Base-by-base conservation (phyloP, 2,888 invertebrate species). In the Dyspetes luteomarginatus region DNA sequence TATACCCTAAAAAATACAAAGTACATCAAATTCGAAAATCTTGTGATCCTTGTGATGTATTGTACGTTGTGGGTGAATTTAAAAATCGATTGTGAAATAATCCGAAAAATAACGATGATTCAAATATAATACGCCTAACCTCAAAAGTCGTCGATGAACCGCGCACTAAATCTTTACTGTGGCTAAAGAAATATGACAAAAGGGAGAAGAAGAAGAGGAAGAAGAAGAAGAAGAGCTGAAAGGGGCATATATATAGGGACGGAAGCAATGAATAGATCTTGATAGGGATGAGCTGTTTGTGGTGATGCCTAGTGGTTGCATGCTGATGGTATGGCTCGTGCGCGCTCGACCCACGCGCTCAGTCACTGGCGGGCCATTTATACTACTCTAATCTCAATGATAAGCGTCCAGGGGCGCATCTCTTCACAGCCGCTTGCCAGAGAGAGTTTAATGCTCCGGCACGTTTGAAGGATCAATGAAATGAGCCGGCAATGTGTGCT, bases 341-440 rank as follows among this genome's bases (percentile, higher is more conserved):
- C 41, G 45, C 12, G 55, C 68, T 69, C 55, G 68, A 69, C 30
- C 68, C 74, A 36, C 48, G 56, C 26, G 41, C 72, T 62, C 72
- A 52, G 36, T 36, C 36, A 36, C 72, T n/a, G 12, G 72, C 22
- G 12, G 72, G 62, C 72, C 67, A 69, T 77, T 77, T 69, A 65
- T 77, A 64, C 76, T 55, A 55, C 76, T 77, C 69, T 77, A 69
- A 77, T 77, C 76, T 69, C 22, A n/a, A 22, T 55, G 76, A 77
- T 69, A 62, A 76, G 62, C 48, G 69, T 30, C 64, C 36, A 58
- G 68, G 60, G 62, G 58, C 60, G 50, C 48, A 76, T 60, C 60
- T 68, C 67, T 50, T 68, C 67, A 68, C 67, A 68, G 60, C 75
- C 43, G 60, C 52, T 67, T n/a, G 9, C 75, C 41, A 55, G 62